A percentile compares a stretch with the other conserved stretches of the same genome.
Evolutionary conservation across 1,140 invertebrate species (phyloP).

Genomic region (Cardiocondyla obscurior): DNA sequence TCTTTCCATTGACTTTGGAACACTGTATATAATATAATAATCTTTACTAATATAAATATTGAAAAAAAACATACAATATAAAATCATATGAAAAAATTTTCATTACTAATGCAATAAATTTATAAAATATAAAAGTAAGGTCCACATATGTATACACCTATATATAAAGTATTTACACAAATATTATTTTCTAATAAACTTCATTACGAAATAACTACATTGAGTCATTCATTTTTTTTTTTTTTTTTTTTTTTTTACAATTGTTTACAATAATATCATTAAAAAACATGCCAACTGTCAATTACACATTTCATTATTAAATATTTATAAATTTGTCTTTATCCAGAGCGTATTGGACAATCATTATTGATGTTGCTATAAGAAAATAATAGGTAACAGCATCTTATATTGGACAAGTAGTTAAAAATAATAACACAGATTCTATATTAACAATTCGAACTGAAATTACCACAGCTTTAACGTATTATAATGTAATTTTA

Average conservation of each 20-base stretch:
- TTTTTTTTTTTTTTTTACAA: slow-evolving; percentile 74
- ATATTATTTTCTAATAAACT: slow-evolving; percentile 78
- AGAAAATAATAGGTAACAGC: slow-evolving; percentile 61
- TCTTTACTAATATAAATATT: slow-evolving; percentile 4
- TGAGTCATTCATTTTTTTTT: slow-evolving; percentile 71
- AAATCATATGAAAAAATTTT: not conserved
- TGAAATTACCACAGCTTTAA: slow-evolving; percentile 47
- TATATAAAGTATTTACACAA: slow-evolving; percentile 73
- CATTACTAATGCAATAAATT: not conserved
- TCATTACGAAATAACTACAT: slow-evolving; percentile 75
- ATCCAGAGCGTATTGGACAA: slow-evolving; percentile 52
- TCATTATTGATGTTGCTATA: slow-evolving; percentile 54
- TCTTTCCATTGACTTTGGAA: too few relatives aligned
- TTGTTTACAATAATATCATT: slow-evolving; percentile 77
- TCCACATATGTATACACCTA: slow-evolving; percentile 44
- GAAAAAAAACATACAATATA: not conserved
- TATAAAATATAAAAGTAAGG: slow-evolving; percentile 75
- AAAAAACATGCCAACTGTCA: slow-evolving; percentile 72
- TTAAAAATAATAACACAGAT: slow-evolving; percentile 68
- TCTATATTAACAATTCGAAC: slow-evolving; percentile 58
- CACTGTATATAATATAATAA: not conserved
- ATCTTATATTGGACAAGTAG: slow-evolving; percentile 53
- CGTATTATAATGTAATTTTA: slow-evolving; percentile 34
- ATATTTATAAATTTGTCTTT: slow-evolving; percentile 63
- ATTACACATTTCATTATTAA: slow-evolving; percentile 56